phyloP scores from a whole-genome alignment of 2,113 vertebrate species.

The Empidonax traillii region DNA sequence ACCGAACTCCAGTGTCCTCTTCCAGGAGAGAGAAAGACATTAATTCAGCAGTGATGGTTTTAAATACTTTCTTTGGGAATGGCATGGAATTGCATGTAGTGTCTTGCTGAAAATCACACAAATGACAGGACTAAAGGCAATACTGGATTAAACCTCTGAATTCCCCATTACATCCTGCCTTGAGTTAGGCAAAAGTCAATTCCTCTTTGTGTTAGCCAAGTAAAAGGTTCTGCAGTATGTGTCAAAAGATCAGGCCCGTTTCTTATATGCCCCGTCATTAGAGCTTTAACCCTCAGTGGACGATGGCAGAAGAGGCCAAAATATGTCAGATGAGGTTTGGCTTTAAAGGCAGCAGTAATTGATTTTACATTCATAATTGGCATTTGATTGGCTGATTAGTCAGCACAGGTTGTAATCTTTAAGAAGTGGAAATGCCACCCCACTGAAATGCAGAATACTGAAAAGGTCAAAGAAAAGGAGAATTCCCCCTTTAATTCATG shows the following conservation, averaged over 20 bases:
- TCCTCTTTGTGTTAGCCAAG: neutral
- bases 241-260: neutral
- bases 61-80: neutral
- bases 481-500: slow-evolving; percentile 45
- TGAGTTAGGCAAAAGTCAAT: neutral
- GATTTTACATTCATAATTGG: slow-evolving; percentile 21
- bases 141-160: neutral
- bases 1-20: neutral
- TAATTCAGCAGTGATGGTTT: neutral
- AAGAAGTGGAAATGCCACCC: slow-evolving; percentile 49
- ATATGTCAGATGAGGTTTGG: neutral
- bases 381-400: slow-evolving; percentile 44
- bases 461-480: slow-evolving; percentile 61
- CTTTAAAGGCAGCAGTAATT: slow-evolving; percentile 16
- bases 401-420: slow-evolving; percentile 16
- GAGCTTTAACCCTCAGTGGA: neutral
- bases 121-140: neutral
- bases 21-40: neutral
- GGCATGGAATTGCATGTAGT: neutral
- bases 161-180: neutral
- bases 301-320: neutral
- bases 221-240: neutral
- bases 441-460: slow-evolving; percentile 54
- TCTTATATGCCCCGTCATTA: neutral
- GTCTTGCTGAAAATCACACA: neutral